Conservation (phyloP, 2,888 invertebrate species). For the Lasioglossum villosulum region DNA sequence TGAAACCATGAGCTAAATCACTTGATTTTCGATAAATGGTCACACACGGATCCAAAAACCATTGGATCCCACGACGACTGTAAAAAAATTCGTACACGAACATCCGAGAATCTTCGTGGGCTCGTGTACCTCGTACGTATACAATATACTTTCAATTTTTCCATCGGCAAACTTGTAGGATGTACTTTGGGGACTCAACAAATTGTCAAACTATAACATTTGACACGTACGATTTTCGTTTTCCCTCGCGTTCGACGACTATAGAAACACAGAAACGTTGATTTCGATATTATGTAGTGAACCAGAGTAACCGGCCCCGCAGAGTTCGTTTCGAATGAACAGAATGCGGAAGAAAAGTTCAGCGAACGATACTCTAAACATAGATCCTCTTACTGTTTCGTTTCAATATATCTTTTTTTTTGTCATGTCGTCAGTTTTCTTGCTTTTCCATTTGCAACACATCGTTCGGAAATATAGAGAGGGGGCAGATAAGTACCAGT, state of each 20-base stretch:
- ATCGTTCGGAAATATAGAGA: conserved; percentile 58
- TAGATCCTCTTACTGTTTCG: conserved; percentile 41
- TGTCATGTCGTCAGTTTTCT: conserved; percentile 40
- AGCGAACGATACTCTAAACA: conserved; percentile 37
- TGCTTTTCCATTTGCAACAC: conserved; percentile 47
- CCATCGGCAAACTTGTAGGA: conserved; percentile 45
- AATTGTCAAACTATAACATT: conserved; percentile 58
- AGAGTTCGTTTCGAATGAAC: conserved; percentile 36
- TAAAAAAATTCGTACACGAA: conserved; percentile 43
- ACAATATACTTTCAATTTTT: conserved; percentile 52
- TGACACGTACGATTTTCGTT: conserved; percentile 48
- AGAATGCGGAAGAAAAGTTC: conserved; percentile 44
- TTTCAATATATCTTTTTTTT: conserved; percentile 31
- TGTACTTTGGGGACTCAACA: conserved; percentile 34
- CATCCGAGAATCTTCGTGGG: conserved; percentile 22
- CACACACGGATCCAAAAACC: conserved; percentile 43
- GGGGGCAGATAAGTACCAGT: conserved; percentile 39
- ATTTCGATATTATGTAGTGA: conserved; percentile 27
- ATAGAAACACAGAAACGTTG: conserved; percentile 35
- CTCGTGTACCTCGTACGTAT: conserved; percentile 35
- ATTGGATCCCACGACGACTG: conserved; percentile 41
- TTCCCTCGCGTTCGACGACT: conserved; percentile 13
- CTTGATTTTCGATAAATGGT: conserved; percentile 51
- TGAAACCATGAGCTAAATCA: conserved; percentile 46
- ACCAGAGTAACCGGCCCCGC: conserved; percentile 33